Conservation (phyloP, 2,113 vertebrate species). For the Raja brachyura region DNA sequence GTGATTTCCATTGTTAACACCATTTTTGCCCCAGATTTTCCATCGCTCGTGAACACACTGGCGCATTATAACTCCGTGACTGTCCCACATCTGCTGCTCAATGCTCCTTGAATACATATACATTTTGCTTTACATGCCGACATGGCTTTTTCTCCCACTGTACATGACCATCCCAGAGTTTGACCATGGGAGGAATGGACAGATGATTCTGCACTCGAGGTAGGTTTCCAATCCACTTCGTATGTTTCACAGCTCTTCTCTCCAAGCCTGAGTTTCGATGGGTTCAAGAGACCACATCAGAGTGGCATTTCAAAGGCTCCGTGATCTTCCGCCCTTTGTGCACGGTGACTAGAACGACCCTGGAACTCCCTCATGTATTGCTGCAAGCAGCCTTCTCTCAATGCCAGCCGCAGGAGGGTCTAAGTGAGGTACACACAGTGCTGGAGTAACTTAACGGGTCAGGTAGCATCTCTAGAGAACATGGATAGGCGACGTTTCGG, state of each 20-base stretch:
- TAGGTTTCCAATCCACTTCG: neutral
- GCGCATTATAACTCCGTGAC: neutral
- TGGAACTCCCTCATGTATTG: neutral
- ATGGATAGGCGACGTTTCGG: too few species aligned
- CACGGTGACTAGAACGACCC: neutral
- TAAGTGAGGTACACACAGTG: neutral
- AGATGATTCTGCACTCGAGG: neutral
- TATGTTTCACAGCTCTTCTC: neutral
- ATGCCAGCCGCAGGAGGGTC: neutral
- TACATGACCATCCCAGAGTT: conserved; percentile 29
- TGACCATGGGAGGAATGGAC: conserved; percentile 30
- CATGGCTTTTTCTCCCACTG: neutral
- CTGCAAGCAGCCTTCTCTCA: neutral
- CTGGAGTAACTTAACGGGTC: too few species aligned
- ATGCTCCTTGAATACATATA: neutral
- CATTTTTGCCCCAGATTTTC: neutral
- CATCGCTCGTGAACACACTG: neutral
- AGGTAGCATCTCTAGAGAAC: too few species aligned
- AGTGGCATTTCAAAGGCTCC: neutral
- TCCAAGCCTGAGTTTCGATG: neutral
- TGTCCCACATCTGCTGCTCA: conserved; percentile 1
- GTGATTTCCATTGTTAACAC: neutral
- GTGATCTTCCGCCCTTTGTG: neutral
- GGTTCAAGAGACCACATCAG: neutral
- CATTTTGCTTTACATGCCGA: conserved; percentile 31